Evolutionary conservation across 2,888 invertebrate genomes (phyloP), one percentile per base, ranked within the genome.

Genomic region (Galerucella pusilla): DNA sequence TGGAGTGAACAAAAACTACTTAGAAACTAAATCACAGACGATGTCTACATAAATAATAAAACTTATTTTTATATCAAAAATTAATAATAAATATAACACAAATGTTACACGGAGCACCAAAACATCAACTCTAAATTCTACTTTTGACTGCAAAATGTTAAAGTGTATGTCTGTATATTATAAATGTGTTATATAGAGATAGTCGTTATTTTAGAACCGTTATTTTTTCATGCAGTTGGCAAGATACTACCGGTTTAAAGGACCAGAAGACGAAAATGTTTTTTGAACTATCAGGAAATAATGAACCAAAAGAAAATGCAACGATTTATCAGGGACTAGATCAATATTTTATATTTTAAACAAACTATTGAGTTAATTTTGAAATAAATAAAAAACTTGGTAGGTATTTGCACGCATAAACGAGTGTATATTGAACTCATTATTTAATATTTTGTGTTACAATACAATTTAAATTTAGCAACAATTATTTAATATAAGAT

Each of bases 21-120:
- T 64, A 71, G 7, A n/a, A 71, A 64, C 64, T 68, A 66, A 74
- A 79, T 77, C 79, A 79, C 79, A 79, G 79, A 76, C 61, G 64
- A 42, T 42, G 35, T 42, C 75, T 75, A 78, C 78, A 68, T 69
- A 35, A 76, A 78, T 71, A 73, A 66, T 57, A 59, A 28, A 76
- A 74, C 74, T 42, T 74, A 74, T 74, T 73, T 59, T 68, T 73
- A 76, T 57, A 60, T 63, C 14, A 64, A 71, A 67, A 75, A 72
- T 76, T 67, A 75, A 79, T 71, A 75, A 70, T 72, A 78, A 74
- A 68, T 68, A 67, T 68, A 63, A 74, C 74, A 74, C 49, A 71
- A 74, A 74, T 65, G 72, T 68, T 65, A 72, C 73, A 68, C 73
- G 64, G 65, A 75, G 75, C 75, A 77, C 63, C 76, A 76, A 64